These are phyloP conservation scores for Drosophila novamexicana DNA, from an alignment of 1,140 invertebrate species.

Conservation along the genomic window DNA sequence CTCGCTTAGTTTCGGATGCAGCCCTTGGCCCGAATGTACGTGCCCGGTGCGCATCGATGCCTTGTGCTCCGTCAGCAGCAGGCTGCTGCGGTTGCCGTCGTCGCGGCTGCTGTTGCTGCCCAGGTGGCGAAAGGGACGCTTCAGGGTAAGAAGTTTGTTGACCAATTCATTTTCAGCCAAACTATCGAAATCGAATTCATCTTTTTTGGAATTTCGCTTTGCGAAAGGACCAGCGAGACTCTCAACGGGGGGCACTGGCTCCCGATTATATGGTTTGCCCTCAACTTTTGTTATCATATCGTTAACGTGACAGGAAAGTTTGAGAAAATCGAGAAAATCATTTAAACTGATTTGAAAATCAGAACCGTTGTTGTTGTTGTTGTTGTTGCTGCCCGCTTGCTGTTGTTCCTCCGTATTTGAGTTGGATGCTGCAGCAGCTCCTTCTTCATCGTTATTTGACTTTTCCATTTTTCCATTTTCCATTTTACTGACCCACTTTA, in stretches of 20 bases:
- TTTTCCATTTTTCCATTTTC: constrained; percentile 55
- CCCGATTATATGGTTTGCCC: constrained; percentile 56
- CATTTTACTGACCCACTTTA: constrained; percentile 46
- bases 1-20: constrained; percentile 75
- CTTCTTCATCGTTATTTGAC: constrained; percentile 51
- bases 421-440: constrained; percentile 27
- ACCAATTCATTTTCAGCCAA: constrained; percentile 70
- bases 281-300: constrained; percentile 78
- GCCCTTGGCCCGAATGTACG: constrained; percentile 33
- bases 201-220: constrained; percentile 59
- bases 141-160: constrained; percentile 59
- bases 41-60: constrained; percentile 37
- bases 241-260: constrained; percentile 65
- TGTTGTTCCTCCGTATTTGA: constrained; percentile 38
- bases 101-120: constrained; percentile 29
- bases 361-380: constrained; percentile 12
- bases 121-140: constrained; percentile 22
- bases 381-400: constrained; percentile 20
- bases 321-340: constrained; percentile 83
- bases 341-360: constrained; percentile 81
- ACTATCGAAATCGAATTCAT: constrained; percentile 67
- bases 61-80: constrained; percentile 36
- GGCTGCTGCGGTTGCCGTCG: constrained; percentile 21
- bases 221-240: constrained; percentile 1
- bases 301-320: constrained; percentile 83